A percentile compares a stretch with the other conserved stretches of the same genome.
phyloP scores from a whole-genome alignment of 2,888 invertebrate genomes.

The Caenorhabditis wallacei region DNA sequence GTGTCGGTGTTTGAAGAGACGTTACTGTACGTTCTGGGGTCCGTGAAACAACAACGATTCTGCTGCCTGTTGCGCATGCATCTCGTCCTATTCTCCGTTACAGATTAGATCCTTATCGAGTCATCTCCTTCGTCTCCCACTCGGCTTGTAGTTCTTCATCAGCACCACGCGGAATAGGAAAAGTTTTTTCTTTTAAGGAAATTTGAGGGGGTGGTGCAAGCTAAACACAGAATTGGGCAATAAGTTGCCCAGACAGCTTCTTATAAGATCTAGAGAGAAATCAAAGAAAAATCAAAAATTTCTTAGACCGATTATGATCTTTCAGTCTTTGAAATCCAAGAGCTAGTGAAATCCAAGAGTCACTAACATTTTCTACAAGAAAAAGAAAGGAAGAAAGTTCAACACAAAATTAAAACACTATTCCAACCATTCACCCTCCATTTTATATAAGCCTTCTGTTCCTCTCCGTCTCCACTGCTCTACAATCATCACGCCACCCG shows the following conservation, averaged over 20 bases:
- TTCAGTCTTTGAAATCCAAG: not conserved
- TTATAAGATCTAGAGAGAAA: too few relatives aligned
- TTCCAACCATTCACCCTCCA: constrained; percentile 6
- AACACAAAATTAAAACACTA: constrained; percentile 12
- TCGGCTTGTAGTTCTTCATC: constrained; percentile 28
- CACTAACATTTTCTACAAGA: not conserved
- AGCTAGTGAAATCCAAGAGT: too few relatives aligned
- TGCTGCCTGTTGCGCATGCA: constrained; percentile 25
- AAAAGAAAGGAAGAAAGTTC: not conserved
- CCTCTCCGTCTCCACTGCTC: constrained; percentile 43
- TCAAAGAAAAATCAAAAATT: constrained; percentile 3
- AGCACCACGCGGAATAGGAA: constrained; percentile 7
- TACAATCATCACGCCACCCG: constrained; percentile 63
- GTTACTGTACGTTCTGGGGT: constrained; percentile 50
- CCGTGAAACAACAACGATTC: constrained; percentile 38
- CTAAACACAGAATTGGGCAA: constrained; percentile 8
- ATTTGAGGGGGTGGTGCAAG: not conserved
- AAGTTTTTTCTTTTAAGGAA: constrained; percentile 21
- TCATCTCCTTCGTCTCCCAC: constrained; percentile 1
- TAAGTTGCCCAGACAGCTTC: not conserved
- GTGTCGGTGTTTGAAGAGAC: not conserved
- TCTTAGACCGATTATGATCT: not conserved
- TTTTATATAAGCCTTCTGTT: constrained; percentile 50
- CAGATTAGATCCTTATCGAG: constrained; percentile 49
- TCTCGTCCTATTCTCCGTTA: constrained; percentile 19